These are phyloP conservation scores for Eidolon helvum DNA, from an alignment of 2,113 vertebrate genomes.

Conservation along the genomic window DNA sequence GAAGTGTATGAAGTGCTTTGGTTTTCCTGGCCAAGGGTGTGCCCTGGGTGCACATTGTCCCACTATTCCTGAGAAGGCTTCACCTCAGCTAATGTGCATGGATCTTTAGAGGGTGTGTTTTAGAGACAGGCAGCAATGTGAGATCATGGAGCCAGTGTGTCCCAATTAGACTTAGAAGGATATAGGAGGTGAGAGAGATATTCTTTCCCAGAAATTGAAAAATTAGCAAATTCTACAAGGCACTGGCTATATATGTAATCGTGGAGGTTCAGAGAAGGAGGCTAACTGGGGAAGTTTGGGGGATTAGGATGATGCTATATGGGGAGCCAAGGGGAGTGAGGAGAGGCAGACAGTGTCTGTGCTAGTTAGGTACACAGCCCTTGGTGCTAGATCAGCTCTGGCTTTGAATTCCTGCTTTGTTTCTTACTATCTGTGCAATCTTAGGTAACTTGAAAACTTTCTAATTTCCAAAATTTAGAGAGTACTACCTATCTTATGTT, in stretches of 20 bases:
- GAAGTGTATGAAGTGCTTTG: background rate
- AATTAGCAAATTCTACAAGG: background rate
- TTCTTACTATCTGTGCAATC: background rate
- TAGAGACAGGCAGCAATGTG: background rate
- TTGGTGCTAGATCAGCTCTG: background rate
- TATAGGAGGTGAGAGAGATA: background rate
- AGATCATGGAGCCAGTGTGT: background rate
- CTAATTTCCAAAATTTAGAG: background rate
- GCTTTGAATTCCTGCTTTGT: background rate
- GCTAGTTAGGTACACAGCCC: rapidly evolving
- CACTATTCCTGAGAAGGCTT: background rate
- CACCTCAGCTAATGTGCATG: background rate
- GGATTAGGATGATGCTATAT: background rate
- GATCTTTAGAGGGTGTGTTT: background rate
- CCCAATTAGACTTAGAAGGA: background rate
- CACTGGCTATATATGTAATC: background rate
- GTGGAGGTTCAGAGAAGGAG: background rate
- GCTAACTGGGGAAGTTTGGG: background rate
- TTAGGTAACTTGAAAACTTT: background rate
- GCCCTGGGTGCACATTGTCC: too few relatives aligned
- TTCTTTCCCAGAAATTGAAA: background rate
- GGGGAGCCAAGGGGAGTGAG: too few relatives aligned
- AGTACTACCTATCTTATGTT: background rate
- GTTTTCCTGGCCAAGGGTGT: background rate
- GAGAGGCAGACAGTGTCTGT: background rate